Evolutionary conservation across 2,888 invertebrate species (phyloP).

Genomic region (Amiota communis): DNA sequence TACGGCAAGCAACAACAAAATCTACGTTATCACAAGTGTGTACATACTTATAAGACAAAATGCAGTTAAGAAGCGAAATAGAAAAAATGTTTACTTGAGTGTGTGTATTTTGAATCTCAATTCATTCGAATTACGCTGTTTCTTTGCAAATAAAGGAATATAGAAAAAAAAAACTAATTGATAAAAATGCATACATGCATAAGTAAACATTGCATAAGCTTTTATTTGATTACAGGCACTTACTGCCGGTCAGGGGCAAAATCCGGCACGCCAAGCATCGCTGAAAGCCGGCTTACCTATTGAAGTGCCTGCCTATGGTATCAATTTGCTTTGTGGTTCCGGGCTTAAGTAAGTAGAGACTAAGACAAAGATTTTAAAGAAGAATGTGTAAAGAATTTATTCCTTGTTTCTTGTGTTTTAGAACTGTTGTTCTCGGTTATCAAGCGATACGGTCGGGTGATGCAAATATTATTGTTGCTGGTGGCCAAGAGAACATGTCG

Average conservation of each 20-base stretch:
- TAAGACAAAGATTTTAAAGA: background rate
- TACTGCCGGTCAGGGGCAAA: slow-evolving; percentile 84
- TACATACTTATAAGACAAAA: no score
- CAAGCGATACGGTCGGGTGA: slow-evolving; percentile 81
- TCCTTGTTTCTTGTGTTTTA: slow-evolving; percentile 53
- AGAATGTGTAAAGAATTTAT: background rate
- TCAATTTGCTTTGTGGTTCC: slow-evolving; percentile 89
- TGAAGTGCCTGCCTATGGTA: slow-evolving; percentile 79
- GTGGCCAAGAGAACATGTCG: slow-evolving; percentile 90
- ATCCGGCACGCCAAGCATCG: slow-evolving; percentile 86
- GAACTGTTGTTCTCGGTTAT: slow-evolving; percentile 80
- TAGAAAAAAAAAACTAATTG: no score
- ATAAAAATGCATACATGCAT: background rate
- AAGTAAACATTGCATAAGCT: slow-evolving; percentile 31
- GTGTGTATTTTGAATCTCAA: no score
- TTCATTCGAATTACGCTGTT: no score
- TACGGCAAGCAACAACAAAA: no score
- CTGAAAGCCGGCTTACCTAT: slow-evolving; percentile 82
- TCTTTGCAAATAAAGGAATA: no score
- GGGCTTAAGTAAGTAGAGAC: slow-evolving; percentile 83
- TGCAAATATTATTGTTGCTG: slow-evolving; percentile 80
- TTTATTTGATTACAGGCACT: slow-evolving; percentile 74
- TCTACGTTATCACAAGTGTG: no score
- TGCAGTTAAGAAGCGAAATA: no score
- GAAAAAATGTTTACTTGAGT: no score